Conservation (phyloP, 1,140 invertebrate species). For the Panonychus citri region DNA sequence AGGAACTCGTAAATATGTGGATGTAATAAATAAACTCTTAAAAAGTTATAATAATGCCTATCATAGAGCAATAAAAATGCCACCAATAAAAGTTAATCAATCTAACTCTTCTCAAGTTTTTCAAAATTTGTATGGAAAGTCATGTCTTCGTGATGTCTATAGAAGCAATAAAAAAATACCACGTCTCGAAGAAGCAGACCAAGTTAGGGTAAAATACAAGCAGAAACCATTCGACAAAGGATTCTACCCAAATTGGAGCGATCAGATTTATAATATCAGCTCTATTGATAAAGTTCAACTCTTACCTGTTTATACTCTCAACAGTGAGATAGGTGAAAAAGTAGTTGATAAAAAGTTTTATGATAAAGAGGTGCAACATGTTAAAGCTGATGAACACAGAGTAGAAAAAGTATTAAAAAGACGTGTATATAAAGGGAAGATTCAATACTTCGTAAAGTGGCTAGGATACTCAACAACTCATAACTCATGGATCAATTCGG, state of each 20-base stretch:
- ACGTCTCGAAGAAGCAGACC: neutral
- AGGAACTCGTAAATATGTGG: constrained; percentile 22
- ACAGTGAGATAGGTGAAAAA: neutral
- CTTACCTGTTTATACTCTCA: neutral
- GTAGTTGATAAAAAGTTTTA: neutral
- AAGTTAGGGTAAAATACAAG: neutral
- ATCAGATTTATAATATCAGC: neutral
- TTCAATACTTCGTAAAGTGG: neutral
- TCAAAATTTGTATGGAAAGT: neutral
- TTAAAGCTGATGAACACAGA: neutral
- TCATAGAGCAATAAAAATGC: constrained; percentile 24
- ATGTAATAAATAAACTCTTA: constrained; percentile 20
- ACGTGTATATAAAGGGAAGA: neutral
- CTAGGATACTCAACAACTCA: too few relatives aligned
- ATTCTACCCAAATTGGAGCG: neutral
- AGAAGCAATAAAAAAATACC: neutral
- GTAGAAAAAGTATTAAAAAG: neutral
- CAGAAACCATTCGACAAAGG: neutral
- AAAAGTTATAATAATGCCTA: constrained; percentile 23
- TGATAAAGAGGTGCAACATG: neutral
- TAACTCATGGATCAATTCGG: too few relatives aligned
- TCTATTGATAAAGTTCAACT: neutral
- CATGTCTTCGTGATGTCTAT: neutral
- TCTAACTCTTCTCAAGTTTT: constrained; percentile 14
- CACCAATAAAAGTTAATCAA: constrained; percentile 19